Evolutionary conservation across 2,113 vertebrate genomes (phyloP).

Genomic region (Triplophysa siluroides): DNA sequence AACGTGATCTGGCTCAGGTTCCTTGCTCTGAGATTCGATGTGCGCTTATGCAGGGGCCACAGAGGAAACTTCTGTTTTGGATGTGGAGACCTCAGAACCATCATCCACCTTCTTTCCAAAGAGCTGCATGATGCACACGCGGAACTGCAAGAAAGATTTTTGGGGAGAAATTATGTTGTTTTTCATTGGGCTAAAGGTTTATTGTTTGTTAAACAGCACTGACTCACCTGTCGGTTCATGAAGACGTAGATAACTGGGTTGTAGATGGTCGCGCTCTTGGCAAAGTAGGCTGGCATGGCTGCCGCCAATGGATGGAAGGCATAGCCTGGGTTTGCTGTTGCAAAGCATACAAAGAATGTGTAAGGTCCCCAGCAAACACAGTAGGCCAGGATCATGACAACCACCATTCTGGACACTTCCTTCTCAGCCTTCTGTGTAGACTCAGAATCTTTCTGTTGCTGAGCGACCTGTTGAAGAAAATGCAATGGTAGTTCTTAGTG

Average conservation of each 20-base stretch:
- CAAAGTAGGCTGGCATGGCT: slow-evolving; percentile 84
- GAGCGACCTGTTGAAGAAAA: slow-evolving; percentile 76
- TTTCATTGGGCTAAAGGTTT: background rate
- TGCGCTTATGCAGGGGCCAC: slow-evolving; percentile 82
- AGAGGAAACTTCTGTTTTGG: slow-evolving; percentile 84
- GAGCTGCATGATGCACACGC: slow-evolving; percentile 84
- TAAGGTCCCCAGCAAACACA: slow-evolving; percentile 86
- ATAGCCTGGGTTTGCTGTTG: slow-evolving; percentile 82
- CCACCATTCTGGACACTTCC: slow-evolving; percentile 88
- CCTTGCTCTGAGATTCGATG: slow-evolving; percentile 4
- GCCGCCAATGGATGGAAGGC: slow-evolving; percentile 85
- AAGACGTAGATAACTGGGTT: slow-evolving; percentile 90
- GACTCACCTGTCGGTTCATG: slow-evolving; percentile 87
- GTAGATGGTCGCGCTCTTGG: slow-evolving; percentile 91
- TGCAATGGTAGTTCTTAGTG: background rate
- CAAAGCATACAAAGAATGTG: slow-evolving; percentile 81
- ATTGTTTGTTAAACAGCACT: background rate
- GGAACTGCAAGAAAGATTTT: slow-evolving; percentile 74
- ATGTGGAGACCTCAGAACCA: slow-evolving; percentile 81
- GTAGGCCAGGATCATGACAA: slow-evolving; percentile 82
- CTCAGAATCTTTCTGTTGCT: slow-evolving; percentile 87
- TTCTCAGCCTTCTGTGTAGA: slow-evolving; percentile 90
- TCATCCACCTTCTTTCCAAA: slow-evolving; percentile 87
- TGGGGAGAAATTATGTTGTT: background rate
- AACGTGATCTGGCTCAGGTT: slow-evolving; percentile 15